These are phyloP conservation scores for Electrophaes corylata DNA, from an alignment of 2,888 invertebrate genomes.

Conservation along the genomic window DNA sequence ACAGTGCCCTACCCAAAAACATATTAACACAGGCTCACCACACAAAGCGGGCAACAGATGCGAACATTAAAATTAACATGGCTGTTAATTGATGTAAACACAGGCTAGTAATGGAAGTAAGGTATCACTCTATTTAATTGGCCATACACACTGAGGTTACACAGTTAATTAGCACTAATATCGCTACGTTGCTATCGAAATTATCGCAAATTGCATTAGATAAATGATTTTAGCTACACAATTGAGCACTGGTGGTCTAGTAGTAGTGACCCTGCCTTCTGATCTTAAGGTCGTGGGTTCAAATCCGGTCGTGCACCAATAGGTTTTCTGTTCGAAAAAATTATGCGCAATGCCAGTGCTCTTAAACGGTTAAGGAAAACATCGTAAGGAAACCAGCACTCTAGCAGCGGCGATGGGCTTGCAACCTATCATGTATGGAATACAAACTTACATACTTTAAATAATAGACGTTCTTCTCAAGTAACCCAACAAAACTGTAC, in stretches of 20 bases:
- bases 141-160: conserved; percentile 81
- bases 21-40: conserved; percentile 42
- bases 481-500: neutral
- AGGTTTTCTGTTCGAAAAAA: too few relatives aligned
- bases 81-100: conserved; percentile 81
- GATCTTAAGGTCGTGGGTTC: too few relatives aligned
- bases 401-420: too few relatives aligned
- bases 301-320: too few relatives aligned
- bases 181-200: conserved; percentile 67
- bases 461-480: too few relatives aligned
- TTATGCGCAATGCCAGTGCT: too few relatives aligned
- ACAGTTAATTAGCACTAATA: conserved; percentile 81
- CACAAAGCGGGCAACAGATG: conserved; percentile 60
- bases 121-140: conserved; percentile 83
- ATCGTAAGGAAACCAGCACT: too few relatives aligned
- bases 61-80: conserved; percentile 74
- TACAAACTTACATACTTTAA: too few relatives aligned
- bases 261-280: too few relatives aligned
- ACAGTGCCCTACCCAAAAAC: conserved; percentile 21
- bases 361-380: too few relatives aligned
- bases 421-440: too few relatives aligned
- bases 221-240: conserved; percentile 15
- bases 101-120: conserved; percentile 78
- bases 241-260: too few relatives aligned
- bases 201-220: conserved; percentile 59